Conservation (phyloP, 1,140 invertebrate species). For the Ganaspis sp. region DNA sequence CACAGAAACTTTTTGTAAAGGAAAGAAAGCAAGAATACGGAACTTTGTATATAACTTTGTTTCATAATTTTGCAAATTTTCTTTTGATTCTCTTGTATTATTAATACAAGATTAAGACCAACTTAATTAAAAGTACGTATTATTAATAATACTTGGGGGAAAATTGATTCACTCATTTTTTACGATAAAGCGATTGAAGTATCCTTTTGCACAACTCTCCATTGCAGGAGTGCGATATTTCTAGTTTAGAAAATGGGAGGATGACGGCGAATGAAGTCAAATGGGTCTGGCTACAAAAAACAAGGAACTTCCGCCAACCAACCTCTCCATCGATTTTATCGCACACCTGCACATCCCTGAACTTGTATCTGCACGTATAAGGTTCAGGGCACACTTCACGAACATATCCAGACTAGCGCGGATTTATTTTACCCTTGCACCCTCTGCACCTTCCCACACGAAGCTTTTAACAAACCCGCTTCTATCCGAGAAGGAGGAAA, state of each 20-base stretch:
- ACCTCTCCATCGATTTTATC: slow-evolving; percentile 30
- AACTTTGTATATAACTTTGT: neutral
- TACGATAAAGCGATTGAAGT: neutral
- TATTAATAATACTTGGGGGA: too few species aligned
- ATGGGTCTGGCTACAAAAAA: slow-evolving; percentile 21
- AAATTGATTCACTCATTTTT: too few species aligned
- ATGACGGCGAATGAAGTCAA: slow-evolving; percentile 31
- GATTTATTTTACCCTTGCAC: slow-evolving; percentile 47
- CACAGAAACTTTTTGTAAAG: too few species aligned
- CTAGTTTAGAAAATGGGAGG: slow-evolving; percentile 24
- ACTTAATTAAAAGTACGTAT: too few species aligned
- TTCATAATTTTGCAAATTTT: neutral
- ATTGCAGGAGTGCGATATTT: slow-evolving; percentile 22
- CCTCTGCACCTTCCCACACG: slow-evolving; percentile 39
- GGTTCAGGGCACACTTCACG: slow-evolving; percentile 5
- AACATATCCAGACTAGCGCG: slow-evolving; percentile 32
- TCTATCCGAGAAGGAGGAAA: slow-evolving; percentile 43
- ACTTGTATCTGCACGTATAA: neutral
- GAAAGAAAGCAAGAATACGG: too few species aligned
- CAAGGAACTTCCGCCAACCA: slow-evolving; percentile 29
- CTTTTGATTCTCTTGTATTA: too few species aligned
- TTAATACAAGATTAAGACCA: too few species aligned
- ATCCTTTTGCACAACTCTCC: slow-evolving; percentile 1
- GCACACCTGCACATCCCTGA: neutral
- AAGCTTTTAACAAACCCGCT: slow-evolving; percentile 55